Base-by-base conservation (phyloP, 2,113 vertebrate genomes). In the Amphiprion ocellaris region DNA sequence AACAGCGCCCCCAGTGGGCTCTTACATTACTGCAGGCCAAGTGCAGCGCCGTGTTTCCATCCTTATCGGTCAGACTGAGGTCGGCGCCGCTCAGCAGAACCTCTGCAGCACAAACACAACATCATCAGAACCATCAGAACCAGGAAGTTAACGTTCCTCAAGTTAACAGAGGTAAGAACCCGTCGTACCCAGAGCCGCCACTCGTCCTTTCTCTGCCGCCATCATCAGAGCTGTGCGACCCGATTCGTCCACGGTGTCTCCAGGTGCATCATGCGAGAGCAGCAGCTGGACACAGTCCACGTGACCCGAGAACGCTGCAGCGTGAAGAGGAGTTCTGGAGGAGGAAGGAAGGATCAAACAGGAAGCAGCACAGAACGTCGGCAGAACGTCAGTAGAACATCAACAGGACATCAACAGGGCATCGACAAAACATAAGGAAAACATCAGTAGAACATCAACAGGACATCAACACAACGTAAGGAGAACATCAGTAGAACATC, bases 1-100 rank as follows among this genome's bases (percentile, higher is more conserved):
- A 30, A 30, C 30, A 30, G 39, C 56, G 49, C 59, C 72, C 41
- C 58, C 58, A 6, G 60, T 77, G 71, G 86, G 83, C 71, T 95
- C 97, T 91, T 94, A 99, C 98, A 74, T 95, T 97, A 92, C 95
- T 96, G 91, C 97, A 97, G 69, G 98, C 96, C 87, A 98, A 94
- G 82, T 99, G 98, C 74, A 99, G 94, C 53, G 96, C 93, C 5
- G 96, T 98, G 89, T 99, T 98, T 70, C 95, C 91, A 12, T 96
- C 95, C 69, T 95, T 95, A 71, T 99, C 98, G 10, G 94, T 96
- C 64, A 96, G 77, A 65, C 94, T 94, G 87, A 97, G 91, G 85
- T 95, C 95, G 64, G 94, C 91, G 80, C 89, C 85, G 86, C 94
- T 96, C 88, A 99, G 92, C 93, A 99, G 92, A 86, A 96, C 92